Evolutionary conservation across 92 coral and sea anemone species (phyloP).

Genomic region (Palythoa heliodiscus): DNA sequence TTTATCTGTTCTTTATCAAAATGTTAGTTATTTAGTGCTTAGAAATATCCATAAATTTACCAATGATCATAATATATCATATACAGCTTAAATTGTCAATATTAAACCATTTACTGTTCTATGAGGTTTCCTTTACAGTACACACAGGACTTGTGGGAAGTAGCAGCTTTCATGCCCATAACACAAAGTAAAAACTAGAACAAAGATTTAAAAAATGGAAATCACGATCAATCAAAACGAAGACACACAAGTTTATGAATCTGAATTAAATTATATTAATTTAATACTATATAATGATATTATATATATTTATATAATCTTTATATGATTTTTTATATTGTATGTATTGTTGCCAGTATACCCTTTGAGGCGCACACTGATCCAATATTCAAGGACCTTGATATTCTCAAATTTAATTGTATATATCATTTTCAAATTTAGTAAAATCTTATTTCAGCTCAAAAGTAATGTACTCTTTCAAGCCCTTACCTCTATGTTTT

Average conservation of each 20-base stretch:
- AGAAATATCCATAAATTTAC: not conserved
- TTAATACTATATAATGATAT: not conserved
- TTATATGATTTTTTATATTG: no score
- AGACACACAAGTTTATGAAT: conserved; percentile 1
- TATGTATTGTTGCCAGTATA: no score
- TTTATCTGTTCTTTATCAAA: not conserved
- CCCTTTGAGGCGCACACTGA: no score
- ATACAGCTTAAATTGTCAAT: not conserved
- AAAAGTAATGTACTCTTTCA: no score
- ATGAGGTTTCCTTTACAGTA: conserved; percentile 24
- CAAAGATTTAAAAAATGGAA: not conserved
- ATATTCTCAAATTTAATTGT: not conserved
- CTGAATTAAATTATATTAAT: not conserved
- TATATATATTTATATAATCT: no score
- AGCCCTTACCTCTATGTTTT: no score
- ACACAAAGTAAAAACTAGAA: conserved; percentile 27
- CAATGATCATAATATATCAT: not conserved
- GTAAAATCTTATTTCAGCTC: not conserved
- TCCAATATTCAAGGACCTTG: no score
- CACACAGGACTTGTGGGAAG: conserved; percentile 30
- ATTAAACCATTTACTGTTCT: conserved; percentile 3
- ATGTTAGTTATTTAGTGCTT: not conserved
- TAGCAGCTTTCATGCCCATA: conserved; percentile 27
- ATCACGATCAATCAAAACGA: not conserved
- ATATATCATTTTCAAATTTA: conserved; percentile 1